phyloP scores from a whole-genome alignment of 2,797 vertebrate species.

The Oreonectes daqikongensis region DNA sequence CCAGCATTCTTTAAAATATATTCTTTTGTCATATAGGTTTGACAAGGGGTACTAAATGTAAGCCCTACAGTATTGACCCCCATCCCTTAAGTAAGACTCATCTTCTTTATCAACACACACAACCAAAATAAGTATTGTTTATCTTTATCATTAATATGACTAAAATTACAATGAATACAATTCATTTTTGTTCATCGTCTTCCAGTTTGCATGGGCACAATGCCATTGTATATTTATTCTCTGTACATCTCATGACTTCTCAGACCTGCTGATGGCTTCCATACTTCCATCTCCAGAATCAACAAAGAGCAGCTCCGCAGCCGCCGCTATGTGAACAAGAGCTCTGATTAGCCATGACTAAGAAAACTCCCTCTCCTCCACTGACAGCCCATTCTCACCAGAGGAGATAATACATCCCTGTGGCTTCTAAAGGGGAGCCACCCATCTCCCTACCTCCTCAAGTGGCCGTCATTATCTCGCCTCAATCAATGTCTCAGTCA shows the following conservation, averaged over 20 bases:
- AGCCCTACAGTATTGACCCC: neutral
- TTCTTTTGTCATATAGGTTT: too few species aligned
- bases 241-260: neutral
- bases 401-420: slow-evolving; percentile 40
- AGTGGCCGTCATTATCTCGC: slow-evolving; percentile 52
- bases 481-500: slow-evolving; percentile 51
- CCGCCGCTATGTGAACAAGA: slow-evolving; percentile 32
- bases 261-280: slow-evolving; percentile 12
- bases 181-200: neutral
- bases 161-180: neutral
- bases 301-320: slow-evolving; percentile 15
- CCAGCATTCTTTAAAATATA: too few species aligned
- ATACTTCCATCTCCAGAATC: slow-evolving; percentile 22
- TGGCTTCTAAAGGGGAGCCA: neutral
- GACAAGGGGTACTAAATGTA: too few species aligned
- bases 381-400: slow-evolving; percentile 16
- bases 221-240: neutral
- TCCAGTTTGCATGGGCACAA: neutral
- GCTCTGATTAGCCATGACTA: slow-evolving; percentile 45
- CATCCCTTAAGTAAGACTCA: neutral
- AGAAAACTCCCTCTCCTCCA: slow-evolving; percentile 10
- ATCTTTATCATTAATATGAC: neutral
- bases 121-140: neutral
- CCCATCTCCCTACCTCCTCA: slow-evolving; percentile 41
- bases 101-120: neutral